Percentiles rank a stretch among this genome's conserved stretches.
phyloP scores from a whole-genome alignment of 2,797 vertebrate genomes.

The Sebastes itinus region DNA sequence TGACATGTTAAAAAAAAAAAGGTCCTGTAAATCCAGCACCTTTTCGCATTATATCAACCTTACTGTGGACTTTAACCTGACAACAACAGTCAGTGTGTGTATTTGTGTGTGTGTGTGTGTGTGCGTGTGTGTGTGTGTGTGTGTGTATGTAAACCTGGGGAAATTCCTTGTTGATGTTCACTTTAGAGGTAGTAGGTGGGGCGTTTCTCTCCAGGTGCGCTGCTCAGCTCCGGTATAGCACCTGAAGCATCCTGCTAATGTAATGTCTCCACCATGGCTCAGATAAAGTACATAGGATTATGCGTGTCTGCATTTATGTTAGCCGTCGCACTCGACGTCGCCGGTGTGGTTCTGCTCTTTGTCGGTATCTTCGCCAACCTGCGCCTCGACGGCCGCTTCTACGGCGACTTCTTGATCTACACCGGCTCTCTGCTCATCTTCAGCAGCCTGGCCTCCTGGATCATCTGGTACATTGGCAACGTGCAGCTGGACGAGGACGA shows the following conservation, averaged over 20 bases:
- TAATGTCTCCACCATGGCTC: background rate
- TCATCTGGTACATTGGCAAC: conserved; percentile 85
- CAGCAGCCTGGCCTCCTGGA: conserved; percentile 79
- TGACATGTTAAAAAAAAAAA: background rate
- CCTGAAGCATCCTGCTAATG: conserved; percentile 29
- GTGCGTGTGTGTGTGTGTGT: background rate
- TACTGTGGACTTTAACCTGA: background rate
- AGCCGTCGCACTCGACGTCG: conserved; percentile 67
- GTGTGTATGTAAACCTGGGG: background rate
- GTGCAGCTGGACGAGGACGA: conserved; percentile 59
- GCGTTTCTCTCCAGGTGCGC: conserved; percentile 50
- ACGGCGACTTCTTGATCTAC: conserved; percentile 86
- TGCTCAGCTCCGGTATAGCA: conserved; percentile 23
- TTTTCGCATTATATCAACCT: conserved; percentile 12
- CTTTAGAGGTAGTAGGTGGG: conserved; percentile 7
- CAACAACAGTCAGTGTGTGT: background rate
- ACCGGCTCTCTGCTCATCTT: conserved; percentile 79
- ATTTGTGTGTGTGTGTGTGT: background rate
- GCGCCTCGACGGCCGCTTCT: conserved; percentile 66
- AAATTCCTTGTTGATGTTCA: conserved; percentile 6
- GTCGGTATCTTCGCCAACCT: conserved; percentile 79
- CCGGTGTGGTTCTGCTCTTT: conserved; percentile 76
- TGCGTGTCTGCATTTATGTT: conserved; percentile 67
- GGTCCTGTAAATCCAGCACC: background rate
- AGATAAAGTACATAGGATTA: conserved; percentile 45